Conservation (phyloP, 2,888 invertebrate species). For the Sminthurinus aureus region DNA sequence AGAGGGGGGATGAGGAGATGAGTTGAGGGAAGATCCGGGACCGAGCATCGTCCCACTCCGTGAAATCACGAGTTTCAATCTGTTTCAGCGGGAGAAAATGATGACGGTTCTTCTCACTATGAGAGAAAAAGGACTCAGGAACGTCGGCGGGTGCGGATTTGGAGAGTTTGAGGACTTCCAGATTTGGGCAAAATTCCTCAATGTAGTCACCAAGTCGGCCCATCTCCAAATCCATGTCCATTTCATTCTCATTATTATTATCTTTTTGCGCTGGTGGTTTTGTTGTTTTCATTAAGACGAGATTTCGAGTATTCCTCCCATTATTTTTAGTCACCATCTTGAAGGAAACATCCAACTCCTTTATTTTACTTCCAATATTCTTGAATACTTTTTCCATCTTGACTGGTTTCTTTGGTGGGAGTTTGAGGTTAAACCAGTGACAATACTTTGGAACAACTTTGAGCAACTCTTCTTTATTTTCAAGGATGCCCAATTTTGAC, state of each 20-base stretch:
- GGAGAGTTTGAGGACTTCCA: conserved; percentile 9
- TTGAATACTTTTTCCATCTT: neutral
- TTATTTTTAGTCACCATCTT: neutral
- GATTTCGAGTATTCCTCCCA: no score
- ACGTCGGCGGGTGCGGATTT: neutral
- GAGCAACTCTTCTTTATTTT: neutral
- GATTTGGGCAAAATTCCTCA: conserved; percentile 12
- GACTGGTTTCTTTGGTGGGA: neutral
- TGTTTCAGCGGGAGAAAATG: conserved; percentile 17
- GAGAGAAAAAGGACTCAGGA: conserved; percentile 4
- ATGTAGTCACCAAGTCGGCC: neutral
- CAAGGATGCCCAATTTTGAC: neutral
- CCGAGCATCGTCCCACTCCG: neutral
- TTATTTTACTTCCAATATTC: neutral
- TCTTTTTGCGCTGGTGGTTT: neutral
- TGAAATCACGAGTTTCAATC: neutral
- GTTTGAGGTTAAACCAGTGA: conserved; percentile 16
- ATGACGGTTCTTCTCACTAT: neutral
- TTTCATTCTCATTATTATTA: neutral
- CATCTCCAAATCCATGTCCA: no score
- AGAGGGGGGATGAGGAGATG: conserved; percentile 1
- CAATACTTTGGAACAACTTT: conserved; percentile 8
- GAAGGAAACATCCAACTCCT: conserved; percentile 21
- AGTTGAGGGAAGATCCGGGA: conserved; percentile 3
- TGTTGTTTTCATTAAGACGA: neutral